Base-by-base conservation (phyloP, 2,113 vertebrate genomes). In the Heterotis niloticus region DNA sequence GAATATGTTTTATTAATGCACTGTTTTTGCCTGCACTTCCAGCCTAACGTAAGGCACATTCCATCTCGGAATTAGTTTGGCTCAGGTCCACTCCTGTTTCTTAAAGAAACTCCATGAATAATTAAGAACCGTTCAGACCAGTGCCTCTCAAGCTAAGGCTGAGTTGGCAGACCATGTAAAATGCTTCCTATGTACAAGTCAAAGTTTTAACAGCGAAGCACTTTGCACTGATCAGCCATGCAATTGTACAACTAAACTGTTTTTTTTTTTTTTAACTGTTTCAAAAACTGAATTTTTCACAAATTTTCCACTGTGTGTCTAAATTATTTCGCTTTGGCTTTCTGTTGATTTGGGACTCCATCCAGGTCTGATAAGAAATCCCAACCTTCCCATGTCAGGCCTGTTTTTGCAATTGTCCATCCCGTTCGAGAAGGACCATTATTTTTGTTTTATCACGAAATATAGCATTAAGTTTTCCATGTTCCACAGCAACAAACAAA, bases 241-340 rank as follows among this genome's bases (percentile, higher is more conserved):
- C n/a, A 76, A 26, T 23, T 28, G 76, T 54, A 56, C 24, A 13
- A 52, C 54, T 72, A 72, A n/a, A n/a, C 4, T 24, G 54, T 72
- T 52, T 71, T 71, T 72, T 51, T 24, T 62, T 59, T 59, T 72
- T 72, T 56, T 10, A 18, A 5, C 29, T 16, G 24, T 9, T 80
- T 75, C 54, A 54, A 51, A 60, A 28, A 29, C 12, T 10, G n/a
- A n/a, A 57, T 78, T 29, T 56, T 28, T 52, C 7, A 62, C 59
- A 34, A 5, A 9, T 60, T 72, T 44, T 65, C 52, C 59, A 56
- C 52, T 44, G 16, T 11, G 34, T 54, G 14, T 10, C 23, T 56
- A 13, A 62, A 65, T 69, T 66, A 60, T 51, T 77, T 81, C 12
- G 54, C 64, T 78, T 83, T 80, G 34, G 51, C 80, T 60, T 59